Evolutionary conservation across 2,888 invertebrate genomes (phyloP), one percentile per base, ranked within the genome.

Genomic region (Torymus aiolomorphi): DNA sequence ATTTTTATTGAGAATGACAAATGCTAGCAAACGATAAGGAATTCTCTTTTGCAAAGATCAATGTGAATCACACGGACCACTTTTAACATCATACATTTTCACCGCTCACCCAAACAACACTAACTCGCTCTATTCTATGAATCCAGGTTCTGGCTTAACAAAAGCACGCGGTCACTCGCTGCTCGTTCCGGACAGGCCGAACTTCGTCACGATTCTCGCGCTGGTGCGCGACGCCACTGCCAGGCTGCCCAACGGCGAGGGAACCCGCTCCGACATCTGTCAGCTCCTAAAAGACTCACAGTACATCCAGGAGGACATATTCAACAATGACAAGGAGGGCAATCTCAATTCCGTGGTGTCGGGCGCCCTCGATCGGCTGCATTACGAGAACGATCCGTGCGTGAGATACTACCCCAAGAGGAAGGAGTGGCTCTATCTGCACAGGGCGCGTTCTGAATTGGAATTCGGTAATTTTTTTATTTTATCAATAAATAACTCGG

Each of bases 351-450:
- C 95, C 2, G 96, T 97, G 0, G 96, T 98, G 0, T 97, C 97
- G 80, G 96, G 97, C 0, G 97, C 97, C 0, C 90, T 98, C 66
- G 98, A 98, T 88, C 92, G 97, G 18, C 93, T 98, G 88, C 96
- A 97, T 86, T 96, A 95, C 12, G 96, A 98, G 84, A 94, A 95
- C 76, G 98, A 98, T 91, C 98, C 98, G 0, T 96, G 97, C 86
- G 97, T 98, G 0, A 96, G 97, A 86, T 98, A 97, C 88, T 97
- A 98, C 89, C 95, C 96, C 0, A 95, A 96, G 85, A 93, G 96
- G 4, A 97, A 98, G 86, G 94, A 97, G 51, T 98, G 98, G 98
- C 96, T 98, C n/a, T 98, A 98, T 90, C 91, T 98, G 76, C 98
- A 98, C 89, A 93, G 97, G 77, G 92, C 92, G 71, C 89, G 94